phyloP scores from a whole-genome alignment of 2,113 vertebrate species.

The Lota lota region DNA sequence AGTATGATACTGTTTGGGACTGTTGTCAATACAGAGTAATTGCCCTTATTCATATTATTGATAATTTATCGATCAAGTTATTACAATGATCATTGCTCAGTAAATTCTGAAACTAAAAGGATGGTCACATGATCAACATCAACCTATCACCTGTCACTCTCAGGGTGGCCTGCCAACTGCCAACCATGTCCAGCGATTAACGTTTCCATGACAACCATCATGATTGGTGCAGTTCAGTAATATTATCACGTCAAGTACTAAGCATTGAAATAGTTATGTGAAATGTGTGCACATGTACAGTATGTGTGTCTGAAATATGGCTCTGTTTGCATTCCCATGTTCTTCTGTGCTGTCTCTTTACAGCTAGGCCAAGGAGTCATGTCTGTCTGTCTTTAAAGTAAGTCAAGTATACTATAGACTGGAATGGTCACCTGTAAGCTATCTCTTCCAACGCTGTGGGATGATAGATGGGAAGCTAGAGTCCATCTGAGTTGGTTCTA shows the following conservation, averaged over 20 bases:
- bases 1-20: too few relatives aligned
- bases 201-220: not conserved
- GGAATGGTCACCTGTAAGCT: not conserved
- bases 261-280: too few relatives aligned
- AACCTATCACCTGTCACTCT: too few relatives aligned
- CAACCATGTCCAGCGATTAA: not conserved
- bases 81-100: too few relatives aligned
- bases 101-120: too few relatives aligned
- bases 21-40: too few relatives aligned
- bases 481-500: constrained; percentile 10
- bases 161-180: not conserved
- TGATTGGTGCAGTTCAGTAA: not conserved
- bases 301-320: not conserved
- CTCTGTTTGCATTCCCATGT: not conserved
- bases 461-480: too few relatives aligned
- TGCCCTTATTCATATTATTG: too few relatives aligned
- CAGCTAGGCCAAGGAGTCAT: not conserved
- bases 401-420: too few relatives aligned
- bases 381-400: not conserved
- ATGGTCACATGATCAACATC: too few relatives aligned
- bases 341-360: not conserved
- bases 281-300: not conserved
- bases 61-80: too few relatives aligned
- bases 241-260: too few relatives aligned
- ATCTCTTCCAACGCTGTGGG: not conserved